Evolutionary conservation across 2,888 invertebrate species (phyloP), one percentile per base, ranked within the genome.

Genomic region (Drosophila villosipedis): DNA sequence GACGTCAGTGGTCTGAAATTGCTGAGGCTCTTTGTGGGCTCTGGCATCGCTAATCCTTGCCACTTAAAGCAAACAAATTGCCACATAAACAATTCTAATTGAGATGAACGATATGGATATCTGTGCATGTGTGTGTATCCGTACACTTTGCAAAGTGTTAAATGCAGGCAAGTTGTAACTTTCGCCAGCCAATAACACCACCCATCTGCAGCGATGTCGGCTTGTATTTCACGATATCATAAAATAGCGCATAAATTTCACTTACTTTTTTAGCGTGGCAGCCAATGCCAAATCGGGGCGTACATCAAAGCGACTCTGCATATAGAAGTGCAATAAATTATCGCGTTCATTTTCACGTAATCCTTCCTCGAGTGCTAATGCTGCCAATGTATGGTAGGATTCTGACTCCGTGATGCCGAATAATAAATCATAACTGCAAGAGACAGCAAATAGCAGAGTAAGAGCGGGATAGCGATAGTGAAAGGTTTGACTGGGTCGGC

Each of bases 391-490:
- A 91, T 97, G 96, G 91, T 96, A 96, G 85, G 96, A 96, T 92
- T 97, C 97, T 79, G 96, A 93, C 93, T 97, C 97, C 25, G 97
- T 96, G 64, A 97, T 95, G 30, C 98, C 98, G 90, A 97, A 97
- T 93, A 98, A 94, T 79, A 98, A 94, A 92, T 98, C 98, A 92
- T 97, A 97, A 87, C 97, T 97, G 93, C 58, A 92, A 83, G 53
- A 83, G 68, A 76, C 78, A 78, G 82, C 65, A 65, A 78, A 66
- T 31, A 64, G 47, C 35, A 66, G 55, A n/a, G 50, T 39, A 57
- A 52, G 39, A 37, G 59, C 30, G 52, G 30, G 28, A 28, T 55
- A 33, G 30, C 35, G 62, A 57, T 5, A 30, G 50, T 41, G 37
- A 43, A 25, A 9, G 35, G 12, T 39, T 43, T 35, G 58, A 43